Conservation (phyloP, 1,140 invertebrate genomes). For the Muscidifurax raptorellus region DNA sequence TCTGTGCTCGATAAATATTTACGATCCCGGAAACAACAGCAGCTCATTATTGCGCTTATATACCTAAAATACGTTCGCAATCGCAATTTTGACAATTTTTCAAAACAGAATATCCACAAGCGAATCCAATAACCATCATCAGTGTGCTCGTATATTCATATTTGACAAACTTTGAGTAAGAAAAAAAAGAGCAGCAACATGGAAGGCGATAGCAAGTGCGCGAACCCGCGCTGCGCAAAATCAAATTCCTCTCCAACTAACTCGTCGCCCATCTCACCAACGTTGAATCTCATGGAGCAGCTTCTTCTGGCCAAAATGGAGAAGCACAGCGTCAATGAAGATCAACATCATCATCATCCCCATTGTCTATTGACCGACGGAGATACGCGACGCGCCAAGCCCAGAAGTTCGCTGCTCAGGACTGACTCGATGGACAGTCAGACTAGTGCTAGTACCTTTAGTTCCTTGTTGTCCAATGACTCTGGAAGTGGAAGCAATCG, state of each 20-base stretch:
- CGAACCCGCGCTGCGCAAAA: conserved; percentile 1
- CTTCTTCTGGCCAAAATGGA: conserved; percentile 87
- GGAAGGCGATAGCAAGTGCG: conserved; percentile 33
- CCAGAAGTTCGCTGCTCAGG: conserved; percentile 75
- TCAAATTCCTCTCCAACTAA: neutral
- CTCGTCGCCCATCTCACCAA: conserved; percentile 74
- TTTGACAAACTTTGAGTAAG: no score
- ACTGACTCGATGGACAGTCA: conserved; percentile 87
- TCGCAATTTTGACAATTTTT: no score
- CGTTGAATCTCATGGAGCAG: conserved; percentile 82
- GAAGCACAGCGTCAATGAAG: conserved; percentile 64
- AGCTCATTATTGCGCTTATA: no score
- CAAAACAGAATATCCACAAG: no score
- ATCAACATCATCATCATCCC: conserved; percentile 23
- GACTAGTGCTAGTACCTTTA: conserved; percentile 82
- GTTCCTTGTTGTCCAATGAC: conserved; percentile 80
- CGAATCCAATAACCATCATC: no score
- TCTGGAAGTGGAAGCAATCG: conserved; percentile 52
- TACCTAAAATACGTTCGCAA: no score
- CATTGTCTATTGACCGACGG: neutral
- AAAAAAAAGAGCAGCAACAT: neutral
- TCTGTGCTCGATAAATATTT: no score
- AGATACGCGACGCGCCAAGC: conserved; percentile 27
- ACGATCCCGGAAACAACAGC: no score
- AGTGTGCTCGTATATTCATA: no score